Conservation (phyloP, 2,888 invertebrate genomes). For the Cecidostiba fungosa region DNA sequence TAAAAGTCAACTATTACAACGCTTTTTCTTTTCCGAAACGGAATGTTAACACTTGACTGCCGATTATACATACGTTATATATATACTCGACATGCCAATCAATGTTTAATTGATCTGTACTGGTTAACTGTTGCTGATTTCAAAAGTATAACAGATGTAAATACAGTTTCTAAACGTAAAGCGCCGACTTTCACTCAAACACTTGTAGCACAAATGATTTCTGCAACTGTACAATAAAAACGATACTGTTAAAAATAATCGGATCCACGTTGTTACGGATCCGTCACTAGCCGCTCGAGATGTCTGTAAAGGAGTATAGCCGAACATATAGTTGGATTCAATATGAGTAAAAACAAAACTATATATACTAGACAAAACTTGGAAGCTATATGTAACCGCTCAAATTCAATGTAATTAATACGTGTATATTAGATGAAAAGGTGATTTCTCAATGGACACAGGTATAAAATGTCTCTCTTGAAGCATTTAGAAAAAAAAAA, state of each 20-base stretch:
- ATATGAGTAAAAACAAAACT: conserved; percentile 63
- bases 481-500: conserved; percentile 17
- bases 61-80: conserved; percentile 19
- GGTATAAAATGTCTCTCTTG: conserved; percentile 19
- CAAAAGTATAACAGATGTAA: conserved; percentile 32
- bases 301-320: conserved; percentile 20
- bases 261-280: conserved; percentile 15
- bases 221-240: conserved; percentile 44
- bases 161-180: conserved; percentile 32
- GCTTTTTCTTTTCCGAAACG: conserved; percentile 32
- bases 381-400: conserved; percentile 72
- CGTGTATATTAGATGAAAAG: conserved; percentile 66
- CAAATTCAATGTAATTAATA: conserved; percentile 75
- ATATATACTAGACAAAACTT: conserved; percentile 69
- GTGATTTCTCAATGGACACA: conserved; percentile 38
- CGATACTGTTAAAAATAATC: conserved; percentile 3
- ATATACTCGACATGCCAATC: conserved; percentile 36
- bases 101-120: conserved; percentile 39
- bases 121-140: conserved; percentile 42
- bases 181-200: conserved; percentile 34
- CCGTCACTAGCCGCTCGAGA: background rate
- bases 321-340: conserved; percentile 33
- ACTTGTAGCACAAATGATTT: conserved; percentile 47
- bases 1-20: background rate
- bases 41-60: conserved; percentile 36